Percentiles rank a stretch among this genome's conserved stretches.
These are phyloP conservation scores for Drosophila prolongata DNA, from an alignment of 2,888 invertebrate genomes.

Conservation along the genomic window DNA sequence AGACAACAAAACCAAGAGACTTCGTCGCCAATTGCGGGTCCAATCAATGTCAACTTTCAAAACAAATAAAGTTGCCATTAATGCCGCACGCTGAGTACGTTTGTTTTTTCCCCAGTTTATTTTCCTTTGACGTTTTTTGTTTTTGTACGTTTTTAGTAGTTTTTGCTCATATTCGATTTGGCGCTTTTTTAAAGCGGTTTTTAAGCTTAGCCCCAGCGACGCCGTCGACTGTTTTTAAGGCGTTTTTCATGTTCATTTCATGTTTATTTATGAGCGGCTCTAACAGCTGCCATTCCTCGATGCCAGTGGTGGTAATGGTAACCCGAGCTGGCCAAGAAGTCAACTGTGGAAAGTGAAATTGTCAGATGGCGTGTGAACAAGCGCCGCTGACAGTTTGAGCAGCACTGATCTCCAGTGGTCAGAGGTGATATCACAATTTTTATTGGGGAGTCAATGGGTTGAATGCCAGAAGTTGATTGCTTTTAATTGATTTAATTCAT, in stretches of 20 bases:
- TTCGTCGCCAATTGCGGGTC: conserved; percentile 69
- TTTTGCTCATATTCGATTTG: conserved; percentile 50
- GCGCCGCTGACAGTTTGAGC: conserved; percentile 42
- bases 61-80: conserved; percentile 76
- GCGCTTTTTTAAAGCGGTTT: conserved; percentile 66
- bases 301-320: conserved; percentile 51
- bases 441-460: conserved; percentile 49
- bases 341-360: conserved; percentile 72
- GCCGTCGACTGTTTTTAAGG: conserved; percentile 51
- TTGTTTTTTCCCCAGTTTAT: conserved; percentile 39
- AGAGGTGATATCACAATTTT: conserved; percentile 38
- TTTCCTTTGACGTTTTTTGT: conserved; percentile 24
- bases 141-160: conserved; percentile 22
- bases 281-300: conserved; percentile 31
- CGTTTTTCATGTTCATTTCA: conserved; percentile 73
- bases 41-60: conserved; percentile 81
- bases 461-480: conserved; percentile 61
- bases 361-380: conserved; percentile 68
- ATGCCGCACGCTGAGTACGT: conserved; percentile 53
- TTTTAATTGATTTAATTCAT: conserved; percentile 65
- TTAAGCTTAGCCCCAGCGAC: conserved; percentile 52
- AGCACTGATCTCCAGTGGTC: conserved; percentile 29
- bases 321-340: conserved; percentile 54
- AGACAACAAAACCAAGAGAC: conserved; percentile 30
- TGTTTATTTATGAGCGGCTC: conserved; percentile 73